Conservation (phyloP, 92 coral and sea anemone species). For the Heteractis magnifica region DNA sequence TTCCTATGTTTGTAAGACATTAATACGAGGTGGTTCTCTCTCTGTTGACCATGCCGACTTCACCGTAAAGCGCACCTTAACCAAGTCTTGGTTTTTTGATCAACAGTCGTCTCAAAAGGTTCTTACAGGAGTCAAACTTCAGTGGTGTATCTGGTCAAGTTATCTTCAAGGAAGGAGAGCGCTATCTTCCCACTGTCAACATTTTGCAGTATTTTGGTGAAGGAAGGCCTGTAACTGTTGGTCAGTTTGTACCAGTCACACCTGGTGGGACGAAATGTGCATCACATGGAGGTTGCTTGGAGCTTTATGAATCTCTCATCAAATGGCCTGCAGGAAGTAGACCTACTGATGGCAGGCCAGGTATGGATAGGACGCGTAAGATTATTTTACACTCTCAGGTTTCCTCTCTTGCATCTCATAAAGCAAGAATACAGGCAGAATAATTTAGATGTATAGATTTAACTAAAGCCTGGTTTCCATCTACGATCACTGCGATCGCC, state of each 20-base stretch:
- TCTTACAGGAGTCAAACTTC: slow-evolving; percentile 67
- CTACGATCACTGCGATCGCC: too few relatives aligned
- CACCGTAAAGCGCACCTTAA: background rate
- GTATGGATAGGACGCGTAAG: slow-evolving; percentile 9
- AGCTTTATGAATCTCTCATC: slow-evolving; percentile 57
- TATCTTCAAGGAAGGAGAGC: slow-evolving; percentile 65
- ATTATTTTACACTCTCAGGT: too few relatives aligned
- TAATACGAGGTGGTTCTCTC: too few relatives aligned
- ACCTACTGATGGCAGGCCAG: slow-evolving; percentile 74
- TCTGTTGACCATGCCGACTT: background rate
- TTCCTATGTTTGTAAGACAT: too few relatives aligned
- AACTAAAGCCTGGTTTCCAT: too few relatives aligned
- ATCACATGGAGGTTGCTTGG: slow-evolving; percentile 47
- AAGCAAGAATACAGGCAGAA: too few relatives aligned
- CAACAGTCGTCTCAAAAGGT: slow-evolving; percentile 52
- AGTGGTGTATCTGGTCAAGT: slow-evolving; percentile 81
- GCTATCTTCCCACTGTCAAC: slow-evolving; percentile 65
- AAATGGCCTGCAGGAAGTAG: slow-evolving; percentile 56
- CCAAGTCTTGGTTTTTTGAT: background rate
- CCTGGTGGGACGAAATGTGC: slow-evolving; percentile 35
- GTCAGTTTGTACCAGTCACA: slow-evolving; percentile 60
- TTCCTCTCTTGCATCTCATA: too few relatives aligned
- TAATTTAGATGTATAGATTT: too few relatives aligned
- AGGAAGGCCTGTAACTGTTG: slow-evolving; percentile 47
- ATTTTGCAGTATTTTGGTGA: slow-evolving; percentile 58